Conservation (phyloP, 37 sponge, comb jelly and placozoan species). For the Ianthella basta region DNA sequence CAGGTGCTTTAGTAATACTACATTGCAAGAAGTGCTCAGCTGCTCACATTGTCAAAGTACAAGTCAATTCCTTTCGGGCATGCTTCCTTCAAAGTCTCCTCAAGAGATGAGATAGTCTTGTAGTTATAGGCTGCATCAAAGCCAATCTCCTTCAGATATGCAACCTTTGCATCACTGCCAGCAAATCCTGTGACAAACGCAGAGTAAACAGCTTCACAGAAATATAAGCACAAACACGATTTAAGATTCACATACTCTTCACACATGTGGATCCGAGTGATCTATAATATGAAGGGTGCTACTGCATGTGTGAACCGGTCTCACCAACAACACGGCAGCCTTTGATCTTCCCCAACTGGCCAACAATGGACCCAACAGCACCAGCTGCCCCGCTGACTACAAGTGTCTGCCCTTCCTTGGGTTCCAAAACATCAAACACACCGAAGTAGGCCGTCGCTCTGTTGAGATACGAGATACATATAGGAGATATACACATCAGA, state of each 20-base stretch:
- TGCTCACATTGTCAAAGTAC: constrained; percentile 90
- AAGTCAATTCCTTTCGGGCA: constrained; percentile 88
- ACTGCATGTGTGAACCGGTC: not conserved
- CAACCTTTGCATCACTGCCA: constrained; percentile 85
- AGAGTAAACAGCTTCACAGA: no score
- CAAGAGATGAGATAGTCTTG: constrained; percentile 75
- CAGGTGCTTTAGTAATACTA: no score
- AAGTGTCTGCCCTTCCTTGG: constrained; percentile 86
- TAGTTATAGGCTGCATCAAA: constrained; percentile 95
- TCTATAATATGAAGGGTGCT: no score
- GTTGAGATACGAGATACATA: not conserved
- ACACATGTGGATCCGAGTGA: no score
- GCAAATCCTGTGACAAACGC: constrained; percentile 77
- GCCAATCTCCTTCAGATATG: constrained; percentile 48
- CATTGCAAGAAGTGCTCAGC: no score
- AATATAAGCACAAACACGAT: no score
- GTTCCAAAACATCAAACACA: constrained; percentile 61
- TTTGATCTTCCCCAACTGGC: constrained; percentile 83
- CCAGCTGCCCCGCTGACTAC: constrained; percentile 90
- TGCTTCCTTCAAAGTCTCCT: constrained; percentile 64
- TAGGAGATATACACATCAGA: not conserved
- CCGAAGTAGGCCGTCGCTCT: constrained; percentile 92
- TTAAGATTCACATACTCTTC: no score
- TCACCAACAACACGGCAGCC: constrained; percentile 83
- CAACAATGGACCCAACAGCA: constrained; percentile 86